Evolutionary conservation across 2,888 invertebrate genomes (phyloP), one percentile per base, ranked within the genome.

Genomic region (Limenitis arthemis): DNA sequence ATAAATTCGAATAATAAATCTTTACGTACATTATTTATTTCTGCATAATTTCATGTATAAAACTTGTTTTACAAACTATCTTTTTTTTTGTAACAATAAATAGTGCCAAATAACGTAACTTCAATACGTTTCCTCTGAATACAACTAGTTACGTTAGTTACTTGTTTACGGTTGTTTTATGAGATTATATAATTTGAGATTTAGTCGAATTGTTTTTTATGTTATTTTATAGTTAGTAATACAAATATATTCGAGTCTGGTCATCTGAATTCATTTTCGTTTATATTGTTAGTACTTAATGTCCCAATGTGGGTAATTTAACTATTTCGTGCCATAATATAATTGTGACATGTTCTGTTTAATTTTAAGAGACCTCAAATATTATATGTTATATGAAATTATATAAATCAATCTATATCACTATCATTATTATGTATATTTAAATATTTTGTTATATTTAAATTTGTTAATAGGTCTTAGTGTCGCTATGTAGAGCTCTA

Each of bases 221-320:
- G 34, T 33, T 9, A 20, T n/a, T n/a, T 34, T 9, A 11, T 44
- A 30, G n/a, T 30, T n/a, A 42, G 29, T 44, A 6, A 6, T 34
- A 34, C 28, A 34, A 31, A 44, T 31, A 20, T 9, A 20, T 20
- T 34, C 44, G 34, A 44, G 44, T 44, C 44, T 34, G 7, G 34
- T 34, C 20, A 34, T 34, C 20, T 44, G 11, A 32, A 31, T 32
- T 43, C 31, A 43, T 43, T 12, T 32, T 32, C 9, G 29, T 28
- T 37, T 33, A 32, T 38, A 11, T 31, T 46, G 9, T 41, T 46
- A 31, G 51, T 51, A 46, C 46, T 51, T 51, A 51, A 51, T 5
- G 8, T 31, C 39, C 8, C 20, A 20, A 38, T 12, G 9, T 39
- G 29, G 31, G 33, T 44, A 34, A 9, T 50, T 34, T 39, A 29